These are phyloP conservation scores for Xanthorhoe spadicearia DNA, from an alignment of 2,888 invertebrate species.

Conservation along the genomic window DNA sequence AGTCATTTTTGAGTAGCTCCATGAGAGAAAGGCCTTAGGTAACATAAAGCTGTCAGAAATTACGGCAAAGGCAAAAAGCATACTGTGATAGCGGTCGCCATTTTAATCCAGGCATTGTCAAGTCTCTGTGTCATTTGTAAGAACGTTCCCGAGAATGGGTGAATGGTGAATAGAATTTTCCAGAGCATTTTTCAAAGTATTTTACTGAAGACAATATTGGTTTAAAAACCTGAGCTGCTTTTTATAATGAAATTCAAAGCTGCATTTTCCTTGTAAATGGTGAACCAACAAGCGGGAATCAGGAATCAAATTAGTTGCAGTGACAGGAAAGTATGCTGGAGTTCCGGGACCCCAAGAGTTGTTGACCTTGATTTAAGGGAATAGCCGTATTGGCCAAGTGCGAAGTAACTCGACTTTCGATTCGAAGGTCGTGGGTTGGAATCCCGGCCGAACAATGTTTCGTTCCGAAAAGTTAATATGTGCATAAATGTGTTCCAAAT, in stretches of 20 bases:
- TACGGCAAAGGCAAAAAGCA: conserved; percentile 29
- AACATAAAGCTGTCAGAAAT: conserved; percentile 26
- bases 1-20: no score
- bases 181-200: conserved; percentile 29
- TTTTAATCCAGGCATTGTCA: conserved; percentile 35
- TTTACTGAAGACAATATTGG: conserved; percentile 35
- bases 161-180: conserved; percentile 29
- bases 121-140: conserved; percentile 36
- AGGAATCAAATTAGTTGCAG: conserved; percentile 22
- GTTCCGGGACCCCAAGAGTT: background rate
- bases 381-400: no score
- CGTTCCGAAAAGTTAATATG: no score
- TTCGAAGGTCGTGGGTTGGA: no score
- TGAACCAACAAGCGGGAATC: conserved; percentile 21
- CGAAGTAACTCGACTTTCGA: no score
- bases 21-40: no score
- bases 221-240: conserved; percentile 33
- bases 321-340: conserved; percentile 2
- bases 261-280: conserved; percentile 25
- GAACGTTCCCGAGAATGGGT: conserved; percentile 29
- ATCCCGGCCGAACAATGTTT: no score
- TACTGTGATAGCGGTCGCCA: conserved; percentile 26
- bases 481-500: no score
- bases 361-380: background rate
- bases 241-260: conserved; percentile 33